Conservation (phyloP, 1,140 invertebrate species). For the Aphaenogaster ashmeadi region DNA sequence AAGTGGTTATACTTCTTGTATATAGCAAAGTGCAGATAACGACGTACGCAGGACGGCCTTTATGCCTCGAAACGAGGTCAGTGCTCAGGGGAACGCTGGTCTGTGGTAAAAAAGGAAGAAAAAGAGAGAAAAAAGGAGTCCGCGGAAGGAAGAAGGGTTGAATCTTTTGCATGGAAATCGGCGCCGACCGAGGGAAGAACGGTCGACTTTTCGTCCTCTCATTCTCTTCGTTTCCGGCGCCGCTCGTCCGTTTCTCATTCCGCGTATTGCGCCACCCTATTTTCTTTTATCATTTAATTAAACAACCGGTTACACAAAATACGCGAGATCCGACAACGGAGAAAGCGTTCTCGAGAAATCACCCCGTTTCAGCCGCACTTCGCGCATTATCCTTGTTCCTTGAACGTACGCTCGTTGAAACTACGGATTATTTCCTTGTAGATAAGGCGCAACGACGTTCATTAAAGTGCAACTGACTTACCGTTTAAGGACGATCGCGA, state of each 20-base stretch:
- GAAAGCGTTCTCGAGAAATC: slow-evolving; percentile 1
- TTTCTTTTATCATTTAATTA: slow-evolving; percentile 62
- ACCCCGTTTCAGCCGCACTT: slow-evolving; percentile 3
- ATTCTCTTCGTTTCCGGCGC: neutral
- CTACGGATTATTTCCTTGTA: neutral
- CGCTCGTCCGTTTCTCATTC: neutral
- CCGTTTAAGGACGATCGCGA: neutral
- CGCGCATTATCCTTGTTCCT: slow-evolving; percentile 9
- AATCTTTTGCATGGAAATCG: slow-evolving; percentile 39
- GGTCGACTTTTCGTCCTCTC: slow-evolving; percentile 13
- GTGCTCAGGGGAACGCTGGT: slow-evolving; percentile 22
- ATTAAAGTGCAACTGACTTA: slow-evolving; percentile 6
- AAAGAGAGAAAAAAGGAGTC: neutral
- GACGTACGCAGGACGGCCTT: slow-evolving; percentile 32
- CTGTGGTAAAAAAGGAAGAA: neutral
- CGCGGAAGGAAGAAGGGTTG: neutral
- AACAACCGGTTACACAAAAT: slow-evolving; percentile 40
- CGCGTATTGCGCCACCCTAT: neutral
- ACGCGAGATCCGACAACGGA: neutral
- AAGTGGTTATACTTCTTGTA: slow-evolving; percentile 53
- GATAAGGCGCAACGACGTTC: slow-evolving; percentile 32
- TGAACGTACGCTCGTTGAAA: slow-evolving; percentile 7
- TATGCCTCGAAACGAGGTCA: slow-evolving; percentile 38
- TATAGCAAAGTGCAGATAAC: slow-evolving; percentile 47
- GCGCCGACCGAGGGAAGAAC: neutral